A percentile compares a stretch with the other conserved stretches of the same genome.
phyloP scores from a whole-genome alignment of 23 tunicate species.

The Ascidia mentula region DNA sequence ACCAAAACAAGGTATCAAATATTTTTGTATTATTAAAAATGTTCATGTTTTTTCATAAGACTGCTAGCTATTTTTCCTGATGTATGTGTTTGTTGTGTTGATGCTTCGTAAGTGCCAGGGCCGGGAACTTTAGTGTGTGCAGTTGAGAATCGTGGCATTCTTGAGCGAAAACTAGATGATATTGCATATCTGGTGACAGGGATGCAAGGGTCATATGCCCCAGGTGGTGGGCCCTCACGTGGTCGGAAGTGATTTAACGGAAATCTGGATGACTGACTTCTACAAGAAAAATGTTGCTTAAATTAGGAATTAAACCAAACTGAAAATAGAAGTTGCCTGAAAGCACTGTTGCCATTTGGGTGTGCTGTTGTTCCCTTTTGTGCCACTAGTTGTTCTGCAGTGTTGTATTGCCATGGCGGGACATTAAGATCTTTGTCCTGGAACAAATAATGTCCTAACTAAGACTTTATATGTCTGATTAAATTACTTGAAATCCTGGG shows the following conservation, averaged over 20 bases:
- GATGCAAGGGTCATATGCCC: slow-evolving; percentile 52
- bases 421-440: slow-evolving; percentile 73
- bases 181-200: slow-evolving; percentile 32
- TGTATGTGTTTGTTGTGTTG: slow-evolving; percentile 13
- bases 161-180: slow-evolving; percentile 72
- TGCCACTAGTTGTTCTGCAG: slow-evolving; percentile 13
- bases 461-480: too few species aligned
- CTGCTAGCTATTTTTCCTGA: neutral
- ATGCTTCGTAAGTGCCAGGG: slow-evolving; percentile 70
- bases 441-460: too few species aligned
- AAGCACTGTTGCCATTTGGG: slow-evolving; percentile 15
- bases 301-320: too few species aligned
- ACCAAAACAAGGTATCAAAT: too few species aligned
- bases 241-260: slow-evolving; percentile 32
- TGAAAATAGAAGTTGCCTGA: slow-evolving; percentile 24
- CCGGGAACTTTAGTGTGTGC: slow-evolving; percentile 66
- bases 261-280: slow-evolving; percentile 69
- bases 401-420: slow-evolving; percentile 75
- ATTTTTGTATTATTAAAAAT: too few species aligned
- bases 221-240: slow-evolving; percentile 76
- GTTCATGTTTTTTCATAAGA: neutral
- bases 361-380: neutral
- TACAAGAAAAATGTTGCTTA: neutral
- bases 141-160: slow-evolving; percentile 41
- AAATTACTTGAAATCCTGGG: slow-evolving; percentile 43